These are phyloP conservation scores for Chouioia cunea DNA, from an alignment of 2,888 invertebrate genomes.

Conservation along the genomic window DNA sequence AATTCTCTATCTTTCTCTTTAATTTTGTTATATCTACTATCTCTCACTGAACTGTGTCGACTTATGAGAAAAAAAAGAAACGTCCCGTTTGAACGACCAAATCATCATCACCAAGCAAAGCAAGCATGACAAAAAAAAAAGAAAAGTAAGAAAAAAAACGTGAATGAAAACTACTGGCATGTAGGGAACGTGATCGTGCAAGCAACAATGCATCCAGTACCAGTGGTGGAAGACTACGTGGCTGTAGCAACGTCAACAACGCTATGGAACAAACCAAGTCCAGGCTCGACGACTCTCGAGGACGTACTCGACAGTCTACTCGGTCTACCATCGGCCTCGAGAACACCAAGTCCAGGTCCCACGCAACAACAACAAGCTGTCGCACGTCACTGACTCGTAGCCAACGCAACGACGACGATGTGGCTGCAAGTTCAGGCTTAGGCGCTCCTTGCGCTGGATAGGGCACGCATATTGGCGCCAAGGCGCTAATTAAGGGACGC, in stretches of 20 bases:
- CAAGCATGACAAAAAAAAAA: conserved; percentile 16
- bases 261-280: conserved; percentile 69
- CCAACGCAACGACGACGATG: neutral
- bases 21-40: neutral
- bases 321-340: conserved; percentile 83
- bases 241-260: neutral
- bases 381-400: conserved; percentile 18
- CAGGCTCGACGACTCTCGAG: conserved; percentile 89
- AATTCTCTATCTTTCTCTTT: too few relatives aligned
- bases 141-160: conserved; percentile 11
- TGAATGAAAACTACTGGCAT: conserved; percentile 26
- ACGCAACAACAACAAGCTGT: conserved; percentile 38
- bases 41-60: neutral
- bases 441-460: neutral
- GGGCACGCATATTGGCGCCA: neutral
- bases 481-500: conserved; percentile 53
- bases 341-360: conserved; percentile 78
- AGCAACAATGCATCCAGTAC: conserved; percentile 50
- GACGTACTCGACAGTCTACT: conserved; percentile 93
- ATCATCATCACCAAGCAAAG: neutral
- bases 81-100: neutral
- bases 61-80: too few relatives aligned
- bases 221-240: neutral
- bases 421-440: neutral
- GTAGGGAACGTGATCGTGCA: conserved; percentile 52